Evolutionary conservation across 1,140 invertebrate genomes (phyloP).

Genomic region (Apis cerana): DNA sequence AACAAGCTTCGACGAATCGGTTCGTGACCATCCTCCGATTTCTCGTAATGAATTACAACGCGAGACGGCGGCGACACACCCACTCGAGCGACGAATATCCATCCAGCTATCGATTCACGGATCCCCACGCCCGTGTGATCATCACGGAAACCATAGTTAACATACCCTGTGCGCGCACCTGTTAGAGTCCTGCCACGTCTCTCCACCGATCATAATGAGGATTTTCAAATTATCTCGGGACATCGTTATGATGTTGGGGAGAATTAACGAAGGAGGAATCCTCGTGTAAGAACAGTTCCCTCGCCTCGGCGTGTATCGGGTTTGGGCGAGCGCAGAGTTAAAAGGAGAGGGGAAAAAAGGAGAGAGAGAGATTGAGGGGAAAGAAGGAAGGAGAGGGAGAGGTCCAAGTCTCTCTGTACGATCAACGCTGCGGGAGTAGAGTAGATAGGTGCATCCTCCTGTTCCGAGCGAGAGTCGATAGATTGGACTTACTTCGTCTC

Average conservation of each 20-base stretch:
- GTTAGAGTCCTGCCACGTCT: neutral
- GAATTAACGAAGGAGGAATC: slow-evolving; percentile 57
- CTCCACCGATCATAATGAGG: slow-evolving; percentile 45
- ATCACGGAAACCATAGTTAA: neutral
- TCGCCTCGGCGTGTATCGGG: slow-evolving; percentile 24
- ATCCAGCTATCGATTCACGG: slow-evolving; percentile 43
- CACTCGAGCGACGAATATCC: slow-evolving; percentile 46
- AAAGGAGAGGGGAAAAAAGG: neutral
- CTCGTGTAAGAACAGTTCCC: slow-evolving; percentile 36
- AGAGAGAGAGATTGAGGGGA: neutral
- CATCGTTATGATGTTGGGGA: slow-evolving; percentile 50
- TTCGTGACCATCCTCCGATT: slow-evolving; percentile 33
- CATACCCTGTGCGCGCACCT: neutral
- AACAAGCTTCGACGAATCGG: slow-evolving; percentile 56
- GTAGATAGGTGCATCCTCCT: slow-evolving; percentile 32
- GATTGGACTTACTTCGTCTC: slow-evolving; percentile 29
- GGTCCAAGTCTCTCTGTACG: slow-evolving; percentile 34
- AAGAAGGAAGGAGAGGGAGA: neutral
- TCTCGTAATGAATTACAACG: slow-evolving; percentile 60
- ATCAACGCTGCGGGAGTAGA: slow-evolving; percentile 41
- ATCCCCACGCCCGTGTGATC: slow-evolving; percentile 14
- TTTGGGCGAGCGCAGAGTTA: slow-evolving; percentile 54
- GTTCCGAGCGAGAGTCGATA: slow-evolving; percentile 50
- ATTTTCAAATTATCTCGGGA: slow-evolving; percentile 57
- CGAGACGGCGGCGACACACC: slow-evolving; percentile 3